A percentile compares a stretch with the other conserved stretches of the same genome.
Conservation (phyloP, 2,113 vertebrate species). For the Capreolus pygargus region DNA sequence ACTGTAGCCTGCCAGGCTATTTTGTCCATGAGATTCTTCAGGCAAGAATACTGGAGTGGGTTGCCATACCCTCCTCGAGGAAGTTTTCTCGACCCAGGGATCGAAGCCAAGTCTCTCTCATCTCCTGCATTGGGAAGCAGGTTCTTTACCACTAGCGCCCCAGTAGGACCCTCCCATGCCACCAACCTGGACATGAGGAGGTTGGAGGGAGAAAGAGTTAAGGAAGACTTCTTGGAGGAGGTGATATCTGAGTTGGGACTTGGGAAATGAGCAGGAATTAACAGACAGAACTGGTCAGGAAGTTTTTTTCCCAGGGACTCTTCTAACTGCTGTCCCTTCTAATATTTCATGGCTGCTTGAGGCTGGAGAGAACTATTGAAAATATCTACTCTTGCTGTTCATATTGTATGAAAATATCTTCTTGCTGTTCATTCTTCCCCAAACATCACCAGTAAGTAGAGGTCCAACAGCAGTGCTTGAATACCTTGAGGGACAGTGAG, state of each 20-base stretch:
- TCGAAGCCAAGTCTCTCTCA: not conserved
- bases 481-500: not conserved
- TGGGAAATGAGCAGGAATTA: not conserved
- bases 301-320: not conserved
- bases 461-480: not conserved
- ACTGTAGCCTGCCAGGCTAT: not conserved
- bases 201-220: not conserved
- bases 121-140: not conserved
- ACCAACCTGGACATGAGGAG: not conserved
- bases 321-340: not conserved
- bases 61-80: not conserved
- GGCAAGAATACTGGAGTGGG: not conserved
- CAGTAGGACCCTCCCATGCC: not conserved
- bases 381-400: not conserved
- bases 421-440: not conserved
- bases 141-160: not conserved
- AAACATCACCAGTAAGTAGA: not conserved
- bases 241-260: not conserved
- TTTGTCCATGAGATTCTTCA: not conserved
- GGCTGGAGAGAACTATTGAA: not conserved
- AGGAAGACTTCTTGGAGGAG: not conserved
- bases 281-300: not conserved
- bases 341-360: not conserved
- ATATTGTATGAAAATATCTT: not conserved
- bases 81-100: not conserved